Percentiles rank a stretch among this genome's conserved stretches.
phyloP scores from a whole-genome alignment of 2,797 vertebrate species.

The Gallinago nigripennis region DNA sequence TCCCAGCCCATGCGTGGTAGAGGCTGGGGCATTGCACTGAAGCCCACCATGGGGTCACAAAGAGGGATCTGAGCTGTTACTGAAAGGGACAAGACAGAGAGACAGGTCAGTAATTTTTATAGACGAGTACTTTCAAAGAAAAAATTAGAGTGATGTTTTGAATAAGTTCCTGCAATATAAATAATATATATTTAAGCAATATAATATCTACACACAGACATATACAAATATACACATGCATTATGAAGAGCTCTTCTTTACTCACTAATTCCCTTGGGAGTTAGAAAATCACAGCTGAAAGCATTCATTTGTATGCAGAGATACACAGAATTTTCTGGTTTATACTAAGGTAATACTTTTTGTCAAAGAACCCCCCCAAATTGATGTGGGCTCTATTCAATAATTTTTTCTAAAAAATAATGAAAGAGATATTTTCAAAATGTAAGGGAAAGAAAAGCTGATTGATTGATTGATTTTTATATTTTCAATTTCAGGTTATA shows the following conservation, averaged over 20 bases:
- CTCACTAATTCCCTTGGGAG: neutral
- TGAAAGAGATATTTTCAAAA: neutral
- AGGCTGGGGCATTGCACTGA: neutral
- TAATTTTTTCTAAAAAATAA: neutral
- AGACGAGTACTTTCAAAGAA: neutral
- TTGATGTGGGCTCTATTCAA: neutral
- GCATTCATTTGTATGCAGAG: neutral
- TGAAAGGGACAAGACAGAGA: neutral
- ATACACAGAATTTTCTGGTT: neutral
- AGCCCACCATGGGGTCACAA: neutral
- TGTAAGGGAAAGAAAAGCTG: neutral
- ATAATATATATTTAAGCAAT: constrained; percentile 5
- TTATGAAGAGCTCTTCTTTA: constrained; percentile 20
- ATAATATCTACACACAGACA: neutral
- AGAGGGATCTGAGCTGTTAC: neutral
- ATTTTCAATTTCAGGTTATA: neutral
- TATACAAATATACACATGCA: neutral
- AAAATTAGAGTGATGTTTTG: neutral
- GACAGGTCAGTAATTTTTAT: neutral
- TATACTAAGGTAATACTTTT: neutral
- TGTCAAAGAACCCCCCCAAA: neutral
- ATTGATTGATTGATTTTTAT: neutral
- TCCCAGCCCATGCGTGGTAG: neutral
- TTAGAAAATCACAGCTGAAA: constrained; percentile 17
- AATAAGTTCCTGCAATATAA: neutral